These are phyloP conservation scores for Neoascia interrupta DNA, from an alignment of 2,888 invertebrate species.

Conservation along the genomic window DNA sequence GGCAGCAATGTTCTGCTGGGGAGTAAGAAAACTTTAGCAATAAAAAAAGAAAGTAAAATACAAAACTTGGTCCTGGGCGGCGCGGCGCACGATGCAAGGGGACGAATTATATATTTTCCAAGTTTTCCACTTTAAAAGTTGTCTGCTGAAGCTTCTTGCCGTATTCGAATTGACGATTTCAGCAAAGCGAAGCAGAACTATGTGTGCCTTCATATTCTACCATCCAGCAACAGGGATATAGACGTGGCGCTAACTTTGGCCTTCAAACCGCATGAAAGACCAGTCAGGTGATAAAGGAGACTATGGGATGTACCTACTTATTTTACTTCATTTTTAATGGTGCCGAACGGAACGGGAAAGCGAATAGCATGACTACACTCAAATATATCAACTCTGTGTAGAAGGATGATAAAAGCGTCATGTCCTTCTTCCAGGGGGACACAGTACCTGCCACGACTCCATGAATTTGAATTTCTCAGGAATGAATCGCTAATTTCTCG, in stretches of 20 bases:
- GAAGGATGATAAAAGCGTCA: slow-evolving; percentile 2
- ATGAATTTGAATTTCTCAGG: slow-evolving; percentile 11
- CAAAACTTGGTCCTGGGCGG: slow-evolving; percentile 51
- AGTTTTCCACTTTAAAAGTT: slow-evolving; percentile 69
- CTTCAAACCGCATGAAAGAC: slow-evolving; percentile 59
- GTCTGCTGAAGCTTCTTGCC: slow-evolving; percentile 52
- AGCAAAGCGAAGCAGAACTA: not conserved
- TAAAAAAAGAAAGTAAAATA: slow-evolving; percentile 34
- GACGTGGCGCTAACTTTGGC: slow-evolving; percentile 43
- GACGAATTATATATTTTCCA: slow-evolving; percentile 66
- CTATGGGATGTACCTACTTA: slow-evolving; percentile 40
- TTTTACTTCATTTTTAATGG: too few species aligned
- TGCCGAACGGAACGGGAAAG: too few species aligned
- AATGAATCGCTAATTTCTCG: slow-evolving; percentile 61
- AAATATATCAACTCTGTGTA: slow-evolving; percentile 33
- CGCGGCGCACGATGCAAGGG: too few species aligned
- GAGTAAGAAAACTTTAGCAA: slow-evolving; percentile 45
- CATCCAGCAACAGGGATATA: slow-evolving; percentile 51
- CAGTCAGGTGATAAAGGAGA: slow-evolving; percentile 62
- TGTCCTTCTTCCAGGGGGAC: not conserved
- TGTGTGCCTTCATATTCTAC: too few species aligned
- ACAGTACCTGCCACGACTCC: not conserved
- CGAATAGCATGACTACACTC: slow-evolving; percentile 50
- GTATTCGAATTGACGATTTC: slow-evolving; percentile 56
- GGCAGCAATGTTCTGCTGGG: not conserved